Evolutionary conservation across 2,113 vertebrate genomes (phyloP).

Genomic region (Phycodurus eques): DNA sequence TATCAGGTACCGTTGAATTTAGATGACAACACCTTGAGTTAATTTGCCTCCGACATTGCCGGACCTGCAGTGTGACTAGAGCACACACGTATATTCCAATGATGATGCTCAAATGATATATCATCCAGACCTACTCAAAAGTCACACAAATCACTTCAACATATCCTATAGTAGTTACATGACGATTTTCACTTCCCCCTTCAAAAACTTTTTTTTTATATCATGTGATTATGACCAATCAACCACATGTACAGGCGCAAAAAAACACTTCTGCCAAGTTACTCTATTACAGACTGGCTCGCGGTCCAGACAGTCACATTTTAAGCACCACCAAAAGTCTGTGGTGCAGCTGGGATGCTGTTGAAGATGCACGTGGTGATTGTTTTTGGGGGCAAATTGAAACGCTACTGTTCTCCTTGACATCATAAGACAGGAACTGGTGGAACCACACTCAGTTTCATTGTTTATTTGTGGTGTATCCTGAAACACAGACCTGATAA

Average conservation of each 20-base stretch:
- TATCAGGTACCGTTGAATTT: no score
- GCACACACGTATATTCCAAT: no score
- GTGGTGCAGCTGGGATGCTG: not conserved
- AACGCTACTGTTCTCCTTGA: not conserved
- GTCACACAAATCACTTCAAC: no score
- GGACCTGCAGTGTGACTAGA: no score
- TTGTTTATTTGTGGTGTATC: not conserved
- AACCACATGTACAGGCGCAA: not conserved
- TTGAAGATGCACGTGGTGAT: not conserved
- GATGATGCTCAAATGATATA: no score
- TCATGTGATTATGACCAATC: not conserved
- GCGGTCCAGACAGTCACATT: not conserved
- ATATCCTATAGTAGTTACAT: no score
- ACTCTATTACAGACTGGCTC: not conserved
- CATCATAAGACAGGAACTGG: constrained; percentile 21
- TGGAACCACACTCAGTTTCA: constrained; percentile 30
- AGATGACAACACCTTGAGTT: no score
- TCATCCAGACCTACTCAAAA: no score
- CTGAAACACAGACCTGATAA: constrained; percentile 28
- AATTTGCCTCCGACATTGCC: no score
- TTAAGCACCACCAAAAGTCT: not conserved
- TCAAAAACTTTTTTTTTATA: not conserved
- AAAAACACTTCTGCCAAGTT: not conserved
- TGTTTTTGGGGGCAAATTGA: constrained; percentile 8
- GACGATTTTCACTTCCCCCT: not conserved